phyloP scores from a whole-genome alignment of 1,140 invertebrate species.

The Drosophila oshimai region DNA sequence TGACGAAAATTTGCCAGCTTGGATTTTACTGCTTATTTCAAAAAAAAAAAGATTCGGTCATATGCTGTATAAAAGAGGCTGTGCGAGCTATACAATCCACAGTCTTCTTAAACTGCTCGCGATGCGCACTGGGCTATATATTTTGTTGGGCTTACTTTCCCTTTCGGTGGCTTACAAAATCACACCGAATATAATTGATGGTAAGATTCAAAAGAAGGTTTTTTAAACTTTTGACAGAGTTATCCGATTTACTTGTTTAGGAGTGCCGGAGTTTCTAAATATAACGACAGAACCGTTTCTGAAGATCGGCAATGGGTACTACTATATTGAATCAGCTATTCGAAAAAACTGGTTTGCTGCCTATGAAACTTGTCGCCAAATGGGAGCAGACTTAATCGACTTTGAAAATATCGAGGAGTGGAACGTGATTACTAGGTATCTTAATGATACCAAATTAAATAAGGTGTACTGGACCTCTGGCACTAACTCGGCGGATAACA shows the following conservation, averaged over 20 bases:
- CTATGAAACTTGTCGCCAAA: neutral
- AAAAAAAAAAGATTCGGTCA: too few relatives aligned
- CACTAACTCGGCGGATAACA: neutral
- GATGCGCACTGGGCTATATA: neutral
- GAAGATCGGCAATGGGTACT: slow-evolving; percentile 1
- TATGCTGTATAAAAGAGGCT: too few relatives aligned
- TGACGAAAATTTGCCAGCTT: too few relatives aligned
- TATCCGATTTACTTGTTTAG: neutral
- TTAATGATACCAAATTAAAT: neutral
- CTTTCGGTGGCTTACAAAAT: neutral
- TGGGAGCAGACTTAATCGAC: neutral
- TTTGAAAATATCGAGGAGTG: neutral
- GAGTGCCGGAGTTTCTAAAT: neutral
- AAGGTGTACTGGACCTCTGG: neutral
- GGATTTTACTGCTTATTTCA: too few relatives aligned
- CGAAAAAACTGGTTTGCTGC: neutral
- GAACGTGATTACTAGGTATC: neutral
- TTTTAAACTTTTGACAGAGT: too few relatives aligned
- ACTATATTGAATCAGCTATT: neutral
- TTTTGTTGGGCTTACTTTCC: neutral
- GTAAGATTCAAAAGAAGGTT: neutral
- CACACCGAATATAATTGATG: neutral
- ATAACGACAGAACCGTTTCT: neutral
- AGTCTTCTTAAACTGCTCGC: neutral
- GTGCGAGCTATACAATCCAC: too few relatives aligned